A percentile compares a stretch with the other conserved stretches of the same genome.
phyloP scores from a whole-genome alignment of 2,113 vertebrate species.

The Ceyx melanurus region DNA sequence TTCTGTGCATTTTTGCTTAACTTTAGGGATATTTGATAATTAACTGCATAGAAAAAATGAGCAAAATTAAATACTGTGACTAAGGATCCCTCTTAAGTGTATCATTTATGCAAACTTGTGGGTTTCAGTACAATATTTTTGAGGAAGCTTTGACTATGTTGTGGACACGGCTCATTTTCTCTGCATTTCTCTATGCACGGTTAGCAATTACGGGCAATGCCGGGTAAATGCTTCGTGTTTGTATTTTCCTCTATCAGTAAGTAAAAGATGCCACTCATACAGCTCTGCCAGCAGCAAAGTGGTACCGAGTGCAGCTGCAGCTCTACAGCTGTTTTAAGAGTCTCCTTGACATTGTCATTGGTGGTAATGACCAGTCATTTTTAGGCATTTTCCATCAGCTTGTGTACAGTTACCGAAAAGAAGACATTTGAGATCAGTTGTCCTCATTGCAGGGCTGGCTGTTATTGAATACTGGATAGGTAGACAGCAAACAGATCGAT shows the following conservation, averaged over 20 bases:
- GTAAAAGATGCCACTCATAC: accelerated
- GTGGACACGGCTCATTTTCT: neutral
- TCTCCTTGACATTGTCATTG: neutral
- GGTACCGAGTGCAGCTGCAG: accelerated
- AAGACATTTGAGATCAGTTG: neutral
- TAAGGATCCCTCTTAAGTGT: neutral
- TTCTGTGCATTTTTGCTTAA: neutral
- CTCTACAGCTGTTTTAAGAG: neutral
- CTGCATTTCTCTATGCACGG: neutral
- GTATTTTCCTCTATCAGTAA: accelerated
- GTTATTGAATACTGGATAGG: neutral
- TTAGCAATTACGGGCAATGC: neutral
- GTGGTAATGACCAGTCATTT: neutral
- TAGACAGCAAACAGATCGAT: neutral
- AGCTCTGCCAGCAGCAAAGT: neutral
- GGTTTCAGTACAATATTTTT: neutral
- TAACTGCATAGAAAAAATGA: neutral
- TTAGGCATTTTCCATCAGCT: neutral
- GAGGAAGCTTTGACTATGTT: neutral
- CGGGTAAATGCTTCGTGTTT: neutral
- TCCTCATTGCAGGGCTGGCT: accelerated
- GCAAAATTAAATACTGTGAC: neutral
- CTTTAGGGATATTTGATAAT: neutral
- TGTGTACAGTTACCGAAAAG: accelerated
- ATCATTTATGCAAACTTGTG: accelerated